These are phyloP conservation scores for Mormyrops attenuatus DNA, from an alignment of 2,797 vertebrate genomes.

Conservation along the genomic window DNA sequence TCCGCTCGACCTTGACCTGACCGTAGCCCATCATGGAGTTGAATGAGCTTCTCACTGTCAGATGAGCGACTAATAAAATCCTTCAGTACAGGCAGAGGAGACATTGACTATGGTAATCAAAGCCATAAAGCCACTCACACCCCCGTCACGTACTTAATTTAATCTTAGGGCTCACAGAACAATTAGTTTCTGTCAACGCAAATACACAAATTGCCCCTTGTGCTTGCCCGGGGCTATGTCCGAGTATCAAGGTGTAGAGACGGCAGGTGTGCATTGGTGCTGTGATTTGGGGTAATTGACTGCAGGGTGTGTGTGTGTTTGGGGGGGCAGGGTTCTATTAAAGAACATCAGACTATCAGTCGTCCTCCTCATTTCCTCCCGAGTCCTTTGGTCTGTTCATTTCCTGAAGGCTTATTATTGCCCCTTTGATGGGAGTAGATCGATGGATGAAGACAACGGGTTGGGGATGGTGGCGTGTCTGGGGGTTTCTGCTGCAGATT, in stretches of 20 bases:
- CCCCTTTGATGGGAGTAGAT: constrained; percentile 38
- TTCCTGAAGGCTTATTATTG: constrained; percentile 36
- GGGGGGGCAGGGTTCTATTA: constrained; percentile 37
- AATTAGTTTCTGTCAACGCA: constrained; percentile 64
- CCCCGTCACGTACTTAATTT: constrained; percentile 60
- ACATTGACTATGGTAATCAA: constrained; percentile 50
- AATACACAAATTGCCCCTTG: constrained; percentile 47
- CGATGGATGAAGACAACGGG: constrained; percentile 32
- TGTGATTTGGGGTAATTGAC: constrained; percentile 50
- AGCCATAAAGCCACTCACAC: constrained; percentile 45
- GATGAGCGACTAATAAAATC: constrained; percentile 37
- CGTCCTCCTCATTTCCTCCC: constrained; percentile 43
- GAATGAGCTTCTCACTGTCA: constrained; percentile 35
- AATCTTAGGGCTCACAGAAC: constrained; percentile 60
- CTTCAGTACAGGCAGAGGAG: constrained; percentile 45
- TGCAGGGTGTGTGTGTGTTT: constrained; percentile 37
- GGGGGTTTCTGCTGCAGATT: neutral
- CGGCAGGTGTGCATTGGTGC: constrained; percentile 39
- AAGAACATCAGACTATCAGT: constrained; percentile 55
- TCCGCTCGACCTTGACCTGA: neutral
- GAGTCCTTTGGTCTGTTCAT: constrained; percentile 40
- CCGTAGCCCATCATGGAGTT: constrained; percentile 27
- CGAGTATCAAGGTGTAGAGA: constrained; percentile 9
- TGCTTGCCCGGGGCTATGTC: constrained; percentile 35
- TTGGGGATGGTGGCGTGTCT: constrained; percentile 30